phyloP scores from a whole-genome alignment of 1,140 invertebrate genomes.

The Ectropis grisescens region DNA sequence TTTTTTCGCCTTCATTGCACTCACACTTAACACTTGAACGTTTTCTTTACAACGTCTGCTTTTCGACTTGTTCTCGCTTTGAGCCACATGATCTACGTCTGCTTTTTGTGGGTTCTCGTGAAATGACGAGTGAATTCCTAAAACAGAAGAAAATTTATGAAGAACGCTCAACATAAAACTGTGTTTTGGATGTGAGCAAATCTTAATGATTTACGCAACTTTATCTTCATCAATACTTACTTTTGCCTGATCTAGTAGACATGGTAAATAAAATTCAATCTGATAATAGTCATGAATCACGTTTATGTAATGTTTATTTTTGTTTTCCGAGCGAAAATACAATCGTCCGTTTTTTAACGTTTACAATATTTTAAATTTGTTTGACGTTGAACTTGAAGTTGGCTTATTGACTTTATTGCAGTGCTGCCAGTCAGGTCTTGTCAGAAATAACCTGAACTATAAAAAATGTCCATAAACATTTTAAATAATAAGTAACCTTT shows the following conservation, averaged over 20 bases:
- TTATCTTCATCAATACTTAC: conserved; percentile 28
- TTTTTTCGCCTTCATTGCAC: conserved; percentile 24
- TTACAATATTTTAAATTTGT: too few relatives aligned
- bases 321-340: too few relatives aligned
- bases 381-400: too few relatives aligned
- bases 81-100: conserved; percentile 11
- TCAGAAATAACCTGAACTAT: too few relatives aligned
- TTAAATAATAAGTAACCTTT: too few relatives aligned
- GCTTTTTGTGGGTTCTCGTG: conserved; percentile 12
- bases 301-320: too few relatives aligned
- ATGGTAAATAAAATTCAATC: conserved; percentile 24
- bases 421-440: too few relatives aligned
- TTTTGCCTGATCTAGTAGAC: conserved; percentile 52
- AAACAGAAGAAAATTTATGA: too few relatives aligned
- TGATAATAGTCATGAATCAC: not conserved
- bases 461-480: too few relatives aligned
- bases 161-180: not conserved
- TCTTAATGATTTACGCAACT: conserved; percentile 1
- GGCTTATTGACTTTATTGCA: too few relatives aligned
- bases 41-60: too few relatives aligned
- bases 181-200: conserved; percentile 1
- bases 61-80: conserved; percentile 29
- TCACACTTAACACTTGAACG: not conserved
- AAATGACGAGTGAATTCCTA: conserved; percentile 33
- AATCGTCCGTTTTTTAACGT: too few relatives aligned